These are phyloP conservation scores for Octonoba sinensis DNA, from an alignment of 2,888 invertebrate species.

Conservation along the genomic window DNA sequence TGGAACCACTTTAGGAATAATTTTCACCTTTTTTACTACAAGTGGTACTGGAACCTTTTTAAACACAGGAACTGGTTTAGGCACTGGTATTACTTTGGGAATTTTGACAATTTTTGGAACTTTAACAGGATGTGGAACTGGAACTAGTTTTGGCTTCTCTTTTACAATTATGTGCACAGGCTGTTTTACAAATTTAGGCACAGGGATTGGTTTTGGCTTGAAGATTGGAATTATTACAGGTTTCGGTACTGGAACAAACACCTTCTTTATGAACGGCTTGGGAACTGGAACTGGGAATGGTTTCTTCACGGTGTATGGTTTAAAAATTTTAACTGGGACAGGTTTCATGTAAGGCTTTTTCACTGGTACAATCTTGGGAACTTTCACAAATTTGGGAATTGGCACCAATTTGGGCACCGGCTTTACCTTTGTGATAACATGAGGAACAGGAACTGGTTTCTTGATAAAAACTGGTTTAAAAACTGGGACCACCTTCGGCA, in stretches of 20 bases:
- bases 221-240: conserved; percentile 44
- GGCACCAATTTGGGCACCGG: conserved; percentile 53
- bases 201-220: conserved; percentile 31
- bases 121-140: conserved; percentile 32
- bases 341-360: conserved; percentile 47
- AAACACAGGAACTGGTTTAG: conserved; percentile 26
- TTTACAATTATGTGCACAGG: conserved; percentile 43
- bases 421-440: conserved; percentile 38
- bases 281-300: conserved; percentile 44
- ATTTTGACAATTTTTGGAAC: conserved; percentile 50
- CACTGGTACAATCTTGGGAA: conserved; percentile 41
- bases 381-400: conserved; percentile 53
- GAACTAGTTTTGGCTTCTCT: conserved; percentile 31
- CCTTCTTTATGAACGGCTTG: conserved; percentile 42
- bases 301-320: conserved; percentile 44
- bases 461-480: conserved; percentile 36
- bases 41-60: conserved; percentile 50
- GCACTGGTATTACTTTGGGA: conserved; percentile 37
- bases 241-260: conserved; percentile 38
- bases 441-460: conserved; percentile 46
- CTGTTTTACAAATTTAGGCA: conserved; percentile 52
- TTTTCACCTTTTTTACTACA: conserved; percentile 29
- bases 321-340: conserved; percentile 35
- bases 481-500: conserved; percentile 42
- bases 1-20: conserved; percentile 46